Base-by-base conservation (phyloP, 1,140 invertebrate genomes). In the Mercenaria mercenaria region DNA sequence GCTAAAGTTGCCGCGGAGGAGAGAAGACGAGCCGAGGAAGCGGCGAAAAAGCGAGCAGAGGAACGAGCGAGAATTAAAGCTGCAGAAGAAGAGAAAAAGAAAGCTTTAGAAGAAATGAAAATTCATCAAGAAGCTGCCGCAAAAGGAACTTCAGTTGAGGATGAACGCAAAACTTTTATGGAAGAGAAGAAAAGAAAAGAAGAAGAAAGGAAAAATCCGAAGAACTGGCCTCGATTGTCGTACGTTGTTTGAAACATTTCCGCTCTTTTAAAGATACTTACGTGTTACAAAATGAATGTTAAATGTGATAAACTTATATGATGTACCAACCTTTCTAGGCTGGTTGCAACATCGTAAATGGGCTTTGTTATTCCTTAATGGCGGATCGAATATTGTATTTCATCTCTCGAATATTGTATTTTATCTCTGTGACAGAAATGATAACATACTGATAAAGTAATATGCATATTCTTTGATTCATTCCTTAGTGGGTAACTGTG, bases 171-270 rank as follows among this genome's bases (percentile, higher is more conserved):
- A 56, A 81, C n/a, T 4, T 77, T 81, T 76, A 82, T 77, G 77
- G 74, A 90, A 64, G 92, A 91, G 81, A 79, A 80, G 47, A 56
- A 15, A 47, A 39, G 26, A 32, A 76, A 72, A 86, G 91, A 92
- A 56, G 81, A 23, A 43, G 91, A 90, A 69, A 82, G 89, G 39
- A 92, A 88, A 74, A 92, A 92, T 77, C 91, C 91, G 4, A 90
- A 91, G 20, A 92, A 92, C 90, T 94, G 93, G 93, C 93, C 93
- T 20, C 69, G 79, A 61, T 94, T 82, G 72, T 87, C 87, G 93
- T 94, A 79, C 88, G 92, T 91, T 37, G 20, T 2, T 50, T 37
- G n/a, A n/a, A n/a, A n/a, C n/a, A n/a, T 72, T 72, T 72, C 67
- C 29, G 23, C 29, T 72, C 4, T 1, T 56, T 56, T 56, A 15